These are phyloP conservation scores for Drosophila suzukii DNA, from an alignment of 1,140 invertebrate genomes.

Conservation along the genomic window DNA sequence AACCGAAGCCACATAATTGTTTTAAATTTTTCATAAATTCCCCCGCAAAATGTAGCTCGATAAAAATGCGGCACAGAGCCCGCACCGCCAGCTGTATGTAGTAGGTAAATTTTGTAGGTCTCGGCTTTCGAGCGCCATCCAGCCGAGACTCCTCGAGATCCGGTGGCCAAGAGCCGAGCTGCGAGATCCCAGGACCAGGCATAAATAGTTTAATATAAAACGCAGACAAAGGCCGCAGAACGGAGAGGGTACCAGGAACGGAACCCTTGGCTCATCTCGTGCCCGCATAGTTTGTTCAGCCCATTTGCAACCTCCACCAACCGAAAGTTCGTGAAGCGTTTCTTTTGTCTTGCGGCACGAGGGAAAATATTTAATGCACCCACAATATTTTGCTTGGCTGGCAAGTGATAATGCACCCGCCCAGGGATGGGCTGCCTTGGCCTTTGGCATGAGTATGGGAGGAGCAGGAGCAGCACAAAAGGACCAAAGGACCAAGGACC, in stretches of 20 bases:
- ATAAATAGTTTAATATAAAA: conserved; percentile 78
- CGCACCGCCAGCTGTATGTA: conserved; percentile 36
- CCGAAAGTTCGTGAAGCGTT: conserved; percentile 32
- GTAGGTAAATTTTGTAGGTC: conserved; percentile 53
- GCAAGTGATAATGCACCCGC: conserved; percentile 67
- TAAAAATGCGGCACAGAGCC: conserved; percentile 32
- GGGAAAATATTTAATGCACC: conserved; percentile 73
- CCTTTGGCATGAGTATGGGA: conserved; percentile 26
- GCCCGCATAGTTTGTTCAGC: conserved; percentile 50
- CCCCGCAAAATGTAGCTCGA: conserved; percentile 57
- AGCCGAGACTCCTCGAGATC: conserved; percentile 44
- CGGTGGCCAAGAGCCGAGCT: conserved; percentile 15
- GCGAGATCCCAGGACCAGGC: conserved; percentile 5
- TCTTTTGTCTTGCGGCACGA: conserved; percentile 52
- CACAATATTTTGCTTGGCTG: conserved; percentile 69
- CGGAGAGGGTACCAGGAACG: not conserved
- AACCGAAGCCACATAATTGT: conserved; percentile 66
- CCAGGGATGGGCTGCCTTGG: conserved; percentile 19
- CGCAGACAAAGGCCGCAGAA: conserved; percentile 65
- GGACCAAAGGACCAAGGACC: conserved; percentile 1
- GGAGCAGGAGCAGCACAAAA: not conserved
- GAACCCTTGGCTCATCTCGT: conserved; percentile 31
- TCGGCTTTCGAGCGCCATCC: conserved; percentile 37
- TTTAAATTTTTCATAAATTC: conserved; percentile 76
- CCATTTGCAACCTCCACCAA: not conserved